A percentile compares a stretch with the other conserved stretches of the same genome.
Evolutionary conservation across 2,113 vertebrate genomes (phyloP).

Genomic region (Rostratula benghalensis): DNA sequence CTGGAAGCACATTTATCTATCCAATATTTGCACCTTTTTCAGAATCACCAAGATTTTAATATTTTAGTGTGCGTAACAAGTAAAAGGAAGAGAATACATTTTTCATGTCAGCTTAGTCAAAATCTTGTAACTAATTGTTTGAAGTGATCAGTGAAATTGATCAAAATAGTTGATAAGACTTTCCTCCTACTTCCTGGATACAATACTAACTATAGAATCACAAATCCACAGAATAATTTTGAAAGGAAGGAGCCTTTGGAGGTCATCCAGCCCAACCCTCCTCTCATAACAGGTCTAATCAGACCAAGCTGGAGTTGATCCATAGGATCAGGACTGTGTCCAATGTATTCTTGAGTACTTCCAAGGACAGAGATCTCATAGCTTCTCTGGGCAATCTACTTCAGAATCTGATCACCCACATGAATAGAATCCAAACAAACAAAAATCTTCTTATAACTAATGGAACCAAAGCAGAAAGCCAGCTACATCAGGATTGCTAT

Average conservation of each 20-base stretch:
- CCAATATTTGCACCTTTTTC: neutral
- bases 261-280: neutral
- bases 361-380: neutral
- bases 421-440: rapidly evolving
- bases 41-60: neutral
- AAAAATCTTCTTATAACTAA: neutral
- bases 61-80: neutral
- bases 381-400: neutral
- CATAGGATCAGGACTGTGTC: neutral
- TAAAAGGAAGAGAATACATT: neutral
- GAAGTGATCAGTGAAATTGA: neutral
- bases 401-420: neutral
- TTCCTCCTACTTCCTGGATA: neutral
- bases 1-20: neutral
- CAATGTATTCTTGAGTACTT: neutral
- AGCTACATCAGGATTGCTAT: neutral
- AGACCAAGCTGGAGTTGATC: neutral
- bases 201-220: neutral
- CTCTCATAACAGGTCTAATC: neutral
- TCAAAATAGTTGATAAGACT: neutral
- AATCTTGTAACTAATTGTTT: neutral
- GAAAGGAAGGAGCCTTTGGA: neutral
- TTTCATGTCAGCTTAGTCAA: neutral
- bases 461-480: neutral
- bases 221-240: neutral